A percentile compares a stretch with the other conserved stretches of the same genome.
These are phyloP conservation scores for Chaetodon trifascialis DNA, from an alignment of 2,113 vertebrate species.

Conservation along the genomic window DNA sequence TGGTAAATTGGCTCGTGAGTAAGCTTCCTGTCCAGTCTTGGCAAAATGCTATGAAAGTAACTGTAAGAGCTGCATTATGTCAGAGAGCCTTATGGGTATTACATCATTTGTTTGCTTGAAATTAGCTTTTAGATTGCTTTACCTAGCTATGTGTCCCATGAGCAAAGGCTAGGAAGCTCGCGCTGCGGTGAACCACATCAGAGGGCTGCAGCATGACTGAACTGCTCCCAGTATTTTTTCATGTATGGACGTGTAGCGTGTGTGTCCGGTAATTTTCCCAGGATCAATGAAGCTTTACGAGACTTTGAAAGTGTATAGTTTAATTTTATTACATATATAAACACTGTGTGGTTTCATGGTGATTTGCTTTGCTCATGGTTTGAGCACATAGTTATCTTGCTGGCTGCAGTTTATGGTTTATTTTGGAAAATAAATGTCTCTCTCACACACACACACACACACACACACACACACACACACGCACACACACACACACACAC, in stretches of 20 bases:
- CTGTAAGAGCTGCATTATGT: neutral
- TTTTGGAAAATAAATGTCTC: neutral
- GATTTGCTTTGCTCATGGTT: neutral
- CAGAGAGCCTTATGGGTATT: neutral
- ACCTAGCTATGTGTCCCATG: neutral
- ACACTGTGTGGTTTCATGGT: constrained; percentile 20
- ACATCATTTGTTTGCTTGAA: constrained; percentile 1
- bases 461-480: neutral
- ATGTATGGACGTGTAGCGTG: neutral
- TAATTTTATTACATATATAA: constrained; percentile 26
- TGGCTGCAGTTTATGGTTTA: constrained; percentile 8
- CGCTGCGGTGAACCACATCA: constrained; percentile 12
- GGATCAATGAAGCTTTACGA: constrained; percentile 46
- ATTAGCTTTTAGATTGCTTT: constrained; percentile 31
- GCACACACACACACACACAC: neutral
- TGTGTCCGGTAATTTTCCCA: constrained; percentile 3
- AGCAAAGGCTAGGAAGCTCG: neutral
- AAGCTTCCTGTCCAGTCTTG: neutral
- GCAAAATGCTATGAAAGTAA: neutral
- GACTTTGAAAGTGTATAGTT: constrained; percentile 27
- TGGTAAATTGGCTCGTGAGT: neutral
- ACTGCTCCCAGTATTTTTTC: neutral
- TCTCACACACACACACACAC: neutral
- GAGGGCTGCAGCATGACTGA: neutral
- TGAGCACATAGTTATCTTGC: neutral